Evolutionary conservation across 2,113 vertebrate species (phyloP).

Genomic region (Corythoichthys intestinalis): DNA sequence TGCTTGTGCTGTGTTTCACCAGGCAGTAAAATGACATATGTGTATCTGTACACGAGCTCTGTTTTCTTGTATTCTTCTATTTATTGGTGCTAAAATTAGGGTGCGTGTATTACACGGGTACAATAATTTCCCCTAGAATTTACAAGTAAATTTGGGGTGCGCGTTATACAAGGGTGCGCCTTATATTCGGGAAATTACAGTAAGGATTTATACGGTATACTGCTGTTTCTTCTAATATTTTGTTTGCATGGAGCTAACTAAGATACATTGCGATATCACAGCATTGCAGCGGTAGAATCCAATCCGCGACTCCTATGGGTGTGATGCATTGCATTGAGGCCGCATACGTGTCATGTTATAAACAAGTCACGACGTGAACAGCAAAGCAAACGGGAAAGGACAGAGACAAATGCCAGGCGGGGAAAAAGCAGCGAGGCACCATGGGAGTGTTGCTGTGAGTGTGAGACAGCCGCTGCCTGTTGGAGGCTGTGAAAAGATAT

Average conservation of each 20-base stretch:
- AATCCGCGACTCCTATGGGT: not conserved
- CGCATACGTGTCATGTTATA: constrained; percentile 5
- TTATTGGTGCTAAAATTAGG: too few relatives aligned
- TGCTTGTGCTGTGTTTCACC: too few relatives aligned
- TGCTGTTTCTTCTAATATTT: not conserved
- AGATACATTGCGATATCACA: not conserved
- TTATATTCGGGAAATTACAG: too few relatives aligned
- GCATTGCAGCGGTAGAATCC: not conserved
- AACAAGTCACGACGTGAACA: constrained; percentile 34
- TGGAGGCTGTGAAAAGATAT: constrained; percentile 58
- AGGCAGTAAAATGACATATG: too few relatives aligned
- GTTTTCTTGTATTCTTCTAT: too few relatives aligned
- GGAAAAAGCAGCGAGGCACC: constrained; percentile 23
- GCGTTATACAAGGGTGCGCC: too few relatives aligned
- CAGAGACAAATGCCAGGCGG: constrained; percentile 21
- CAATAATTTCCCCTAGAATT: too few relatives aligned
- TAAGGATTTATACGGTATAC: not conserved
- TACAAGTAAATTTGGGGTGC: too few relatives aligned
- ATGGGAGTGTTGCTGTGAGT: constrained; percentile 4
- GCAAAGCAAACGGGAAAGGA: constrained; percentile 23
- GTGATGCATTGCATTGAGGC: not conserved
- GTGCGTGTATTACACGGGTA: too few relatives aligned
- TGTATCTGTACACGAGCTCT: too few relatives aligned
- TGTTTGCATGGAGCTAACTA: not conserved
- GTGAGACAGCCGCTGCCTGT: constrained; percentile 44